Base-by-base conservation (phyloP, 2,888 invertebrate genomes). In the Himalopsyche anomala region DNA sequence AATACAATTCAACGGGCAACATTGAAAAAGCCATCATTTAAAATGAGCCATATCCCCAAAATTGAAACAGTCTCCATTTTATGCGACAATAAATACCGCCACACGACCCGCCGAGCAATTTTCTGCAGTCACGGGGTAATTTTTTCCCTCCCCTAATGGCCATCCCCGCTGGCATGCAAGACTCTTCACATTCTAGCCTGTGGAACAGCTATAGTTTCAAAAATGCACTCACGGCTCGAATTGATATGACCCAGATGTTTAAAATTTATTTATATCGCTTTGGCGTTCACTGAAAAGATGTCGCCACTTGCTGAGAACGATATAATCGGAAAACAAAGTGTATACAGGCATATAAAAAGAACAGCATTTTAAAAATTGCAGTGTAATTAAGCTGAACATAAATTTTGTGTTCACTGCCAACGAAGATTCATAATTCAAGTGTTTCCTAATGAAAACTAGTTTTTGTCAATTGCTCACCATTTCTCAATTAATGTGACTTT, bases 201-300 rank as follows among this genome's bases (percentile, higher is more conserved):
- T 15, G 51, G 51, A 62, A 62, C 15, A 62, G n/a, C 28, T 19
- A 62, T 62, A 62, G n/a, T 62, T 62, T 62, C 19, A 9, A 62
- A 62, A 62, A 62, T 62, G 62, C 62, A 62, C 62, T 62, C 5
- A 62, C 8, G 62, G 19, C 62, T 28, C 62, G 62, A 62, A 62
- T 62, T 62, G 62, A 62, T 62, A 62, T 62, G 62, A 62, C 62
- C 62, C 62, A 62, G 28, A 62, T 62, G 62, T 19, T n/a, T 62
- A 19, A 62, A 19, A 62, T 62, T 62, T 62, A 19, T 62, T 19
- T 62, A 62, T 8, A 62, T 19, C 62, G 28, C 62, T 62, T 62
- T 62, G 62, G 62, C 62, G 3, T 62, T 5, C 19, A 9, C 19
- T 4, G 28, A 8, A 6, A 62, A 62, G 28, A 62, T 62, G 62